Percentiles rank a stretch among this genome's conserved stretches.
Conservation (phyloP, 1,140 invertebrate species). For the Periplaneta americana region DNA sequence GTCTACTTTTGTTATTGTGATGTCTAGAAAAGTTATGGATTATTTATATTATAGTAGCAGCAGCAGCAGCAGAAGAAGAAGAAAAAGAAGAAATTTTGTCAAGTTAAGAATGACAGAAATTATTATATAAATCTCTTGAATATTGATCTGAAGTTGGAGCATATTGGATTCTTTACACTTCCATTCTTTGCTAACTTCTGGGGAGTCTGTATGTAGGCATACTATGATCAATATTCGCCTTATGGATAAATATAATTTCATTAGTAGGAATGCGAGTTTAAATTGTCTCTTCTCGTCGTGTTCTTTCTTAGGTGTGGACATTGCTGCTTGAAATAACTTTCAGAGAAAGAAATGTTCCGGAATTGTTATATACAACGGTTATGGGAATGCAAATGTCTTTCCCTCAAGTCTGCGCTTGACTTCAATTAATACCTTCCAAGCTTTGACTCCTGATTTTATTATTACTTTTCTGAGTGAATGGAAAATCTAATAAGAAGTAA, state of each 20-base stretch:
- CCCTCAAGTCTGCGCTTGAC: not conserved
- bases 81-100: too few relatives aligned
- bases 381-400: not conserved
- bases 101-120: too few relatives aligned
- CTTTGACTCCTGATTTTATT: not conserved
- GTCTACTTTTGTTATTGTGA: too few relatives aligned
- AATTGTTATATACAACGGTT: not conserved
- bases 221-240: too few relatives aligned
- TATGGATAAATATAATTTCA: not conserved
- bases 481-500: not conserved
- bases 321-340: not conserved
- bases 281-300: not conserved
- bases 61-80: too few relatives aligned
- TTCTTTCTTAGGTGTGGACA: not conserved
- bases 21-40: too few relatives aligned
- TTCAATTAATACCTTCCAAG: not conserved
- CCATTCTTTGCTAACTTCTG: too few relatives aligned
- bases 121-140: too few relatives aligned
- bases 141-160: too few relatives aligned
- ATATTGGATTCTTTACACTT: too few relatives aligned
- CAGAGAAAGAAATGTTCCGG: not conserved
- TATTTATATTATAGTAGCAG: too few relatives aligned
- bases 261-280: not conserved
- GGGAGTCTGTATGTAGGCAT: too few relatives aligned
- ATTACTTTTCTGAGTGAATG: not conserved